These are phyloP conservation scores for Campylomormyrus tamandua DNA, from an alignment of 2,113 vertebrate genomes.

Conservation along the genomic window DNA sequence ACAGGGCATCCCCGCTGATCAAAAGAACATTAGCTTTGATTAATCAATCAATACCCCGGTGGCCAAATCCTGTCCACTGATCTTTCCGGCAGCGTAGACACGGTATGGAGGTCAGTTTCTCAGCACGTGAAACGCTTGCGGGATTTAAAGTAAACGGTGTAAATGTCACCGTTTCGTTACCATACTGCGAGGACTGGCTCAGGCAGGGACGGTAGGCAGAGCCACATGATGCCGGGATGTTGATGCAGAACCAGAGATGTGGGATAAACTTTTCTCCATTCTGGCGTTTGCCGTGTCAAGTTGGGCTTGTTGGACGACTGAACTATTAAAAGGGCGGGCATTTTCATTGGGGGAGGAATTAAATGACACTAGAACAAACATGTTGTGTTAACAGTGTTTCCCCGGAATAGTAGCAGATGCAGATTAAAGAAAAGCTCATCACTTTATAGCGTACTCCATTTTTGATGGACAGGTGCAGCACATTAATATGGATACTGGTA, in stretches of 20 bases:
- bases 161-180: not conserved
- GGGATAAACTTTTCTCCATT: not conserved
- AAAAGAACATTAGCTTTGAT: conserved; percentile 58
- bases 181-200: not conserved
- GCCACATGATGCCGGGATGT: not conserved
- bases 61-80: conserved; percentile 45
- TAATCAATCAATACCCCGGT: conserved; percentile 54
- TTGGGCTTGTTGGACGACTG: not conserved
- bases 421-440: not conserved
- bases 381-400: not conserved
- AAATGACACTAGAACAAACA: not conserved
- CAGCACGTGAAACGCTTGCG: conserved; percentile 35
- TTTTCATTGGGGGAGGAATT: not conserved
- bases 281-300: not conserved
- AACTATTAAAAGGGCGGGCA: not conserved
- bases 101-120: conserved; percentile 42
- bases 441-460: not conserved
- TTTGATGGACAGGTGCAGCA: not conserved
- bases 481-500: not conserved
- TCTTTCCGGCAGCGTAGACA: conserved; percentile 25
- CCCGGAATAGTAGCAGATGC: not conserved
- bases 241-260: not conserved
- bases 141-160: conserved; percentile 29
- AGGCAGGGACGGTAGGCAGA: not conserved
- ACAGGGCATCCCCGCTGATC: conserved; percentile 45